These are phyloP conservation scores for Pseudococcus viburni DNA, from an alignment of 2,888 invertebrate genomes.

Conservation along the genomic window DNA sequence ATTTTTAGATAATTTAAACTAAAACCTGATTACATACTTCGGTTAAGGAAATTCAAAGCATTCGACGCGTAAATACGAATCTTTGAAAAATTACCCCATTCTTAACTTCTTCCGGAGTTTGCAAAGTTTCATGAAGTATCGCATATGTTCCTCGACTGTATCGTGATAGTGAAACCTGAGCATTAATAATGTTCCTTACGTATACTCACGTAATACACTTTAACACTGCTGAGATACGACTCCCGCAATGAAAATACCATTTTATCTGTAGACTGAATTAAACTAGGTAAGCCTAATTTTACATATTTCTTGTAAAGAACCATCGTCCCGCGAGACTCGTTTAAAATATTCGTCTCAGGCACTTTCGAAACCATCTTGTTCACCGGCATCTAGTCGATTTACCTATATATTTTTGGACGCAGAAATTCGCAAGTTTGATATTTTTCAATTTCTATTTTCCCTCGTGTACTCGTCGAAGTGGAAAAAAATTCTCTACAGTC, in stretches of 20 bases:
- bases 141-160: background rate
- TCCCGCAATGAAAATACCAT: background rate
- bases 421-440: background rate
- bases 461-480: no score
- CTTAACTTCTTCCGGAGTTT: background rate
- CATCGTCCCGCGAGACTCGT: background rate
- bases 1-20: background rate
- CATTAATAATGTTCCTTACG: background rate
- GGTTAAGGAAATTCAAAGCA: background rate
- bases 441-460: background rate
- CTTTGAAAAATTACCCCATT: background rate
- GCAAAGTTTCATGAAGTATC: background rate
- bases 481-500: no score
- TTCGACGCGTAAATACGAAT: background rate
- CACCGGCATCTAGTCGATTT: background rate
- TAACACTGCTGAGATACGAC: background rate
- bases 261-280: conserved; percentile 37
- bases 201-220: background rate
- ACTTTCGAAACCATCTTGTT: background rate
- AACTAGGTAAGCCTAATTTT: conserved; percentile 15
- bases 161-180: background rate
- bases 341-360: conserved; percentile 5
- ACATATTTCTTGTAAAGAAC: conserved; percentile 6
- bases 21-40: background rate
- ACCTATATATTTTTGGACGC: background rate